Conservation (phyloP, 1,140 invertebrate species). For the Akabosia matsudoensis region DNA sequence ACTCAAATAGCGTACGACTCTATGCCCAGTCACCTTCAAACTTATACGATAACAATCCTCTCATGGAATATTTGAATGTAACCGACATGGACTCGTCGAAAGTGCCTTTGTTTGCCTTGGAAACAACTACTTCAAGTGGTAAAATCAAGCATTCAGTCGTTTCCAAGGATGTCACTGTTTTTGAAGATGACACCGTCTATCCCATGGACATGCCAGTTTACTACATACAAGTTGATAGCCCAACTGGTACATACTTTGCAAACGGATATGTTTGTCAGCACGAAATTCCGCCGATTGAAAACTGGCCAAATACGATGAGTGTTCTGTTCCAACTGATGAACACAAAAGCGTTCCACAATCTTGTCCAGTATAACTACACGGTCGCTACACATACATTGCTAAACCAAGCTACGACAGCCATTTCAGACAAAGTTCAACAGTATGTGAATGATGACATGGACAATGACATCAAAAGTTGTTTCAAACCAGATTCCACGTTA, state of each 20-base stretch:
- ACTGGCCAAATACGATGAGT: conserved; percentile 31
- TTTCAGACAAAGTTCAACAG: not conserved
- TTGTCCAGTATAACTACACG: not conserved
- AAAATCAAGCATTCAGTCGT: not conserved
- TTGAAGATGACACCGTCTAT: not conserved
- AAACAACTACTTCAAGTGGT: not conserved
- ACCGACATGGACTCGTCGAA: not conserved
- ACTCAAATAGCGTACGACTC: not conserved
- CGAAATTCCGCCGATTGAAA: conserved; percentile 27
- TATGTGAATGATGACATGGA: not conserved
- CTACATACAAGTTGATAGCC: conserved; percentile 29
- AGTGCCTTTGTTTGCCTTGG: not conserved
- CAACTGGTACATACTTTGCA: conserved; percentile 30
- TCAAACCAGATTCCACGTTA: not conserved
- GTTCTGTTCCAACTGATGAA: not conserved
- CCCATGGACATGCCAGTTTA: conserved; percentile 24
- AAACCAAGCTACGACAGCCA: not conserved
- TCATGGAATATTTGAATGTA: not conserved
- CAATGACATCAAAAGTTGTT: not conserved
- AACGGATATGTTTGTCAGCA: conserved; percentile 28
- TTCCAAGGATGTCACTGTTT: not conserved
- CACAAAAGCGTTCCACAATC: not conserved
- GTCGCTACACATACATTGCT: not conserved
- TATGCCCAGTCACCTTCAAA: not conserved
- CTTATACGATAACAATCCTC: not conserved